Base-by-base conservation (phyloP, 2,888 invertebrate genomes). In the Ryuthela nishihirai region DNA sequence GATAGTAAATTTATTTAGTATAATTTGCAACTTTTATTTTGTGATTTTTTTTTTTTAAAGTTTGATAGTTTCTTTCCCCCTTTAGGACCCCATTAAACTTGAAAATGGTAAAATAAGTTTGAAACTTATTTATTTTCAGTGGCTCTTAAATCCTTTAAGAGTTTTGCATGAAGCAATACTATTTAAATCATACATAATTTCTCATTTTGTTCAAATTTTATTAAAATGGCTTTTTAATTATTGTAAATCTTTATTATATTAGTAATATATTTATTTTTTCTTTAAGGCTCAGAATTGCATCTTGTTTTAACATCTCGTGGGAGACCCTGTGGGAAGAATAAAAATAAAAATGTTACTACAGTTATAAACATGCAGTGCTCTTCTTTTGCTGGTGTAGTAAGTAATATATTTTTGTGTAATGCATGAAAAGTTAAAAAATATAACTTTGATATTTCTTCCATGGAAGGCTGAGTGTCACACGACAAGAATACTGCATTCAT, bases 281-380 rank as follows among this genome's bases (percentile, higher is more conserved):
- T 50, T 29, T 12, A 18, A 56, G 60, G 62, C 26, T 38, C 58
- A 25, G 63, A 64, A 50, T 21, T 64, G 18, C 53, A 64, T 32
- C 39, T 65, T 2, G 35, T 23, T 9, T 56, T 64, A 17, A 53
- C 26, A 12, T 55, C 58, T 15, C 34, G 26, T 15, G 42, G 48
- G 7, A 48, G 54, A 43, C 59, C 54, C n/a, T 66, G 66, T 49
- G 65, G 66, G 10, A 65, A 64, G 32, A 66, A 64, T 40, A 18
- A 9, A 4, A 44, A 36, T 2, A 65, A 65, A 48, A 62, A 65
- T 45, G 66, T 65, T 4, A 64, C 62, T n/a, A 54, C 63, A n/a
- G 39, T 58, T 5, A 59, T 66, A 4, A 49, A 54, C 25, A 40
- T 66, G 29, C 52, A 54, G 18, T 66, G 66, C 44, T 23, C 36